Evolutionary conservation across 2,797 vertebrate genomes (phyloP), one percentile per base, ranked within the genome.

Genomic region (Anabacerthia variegaticeps): DNA sequence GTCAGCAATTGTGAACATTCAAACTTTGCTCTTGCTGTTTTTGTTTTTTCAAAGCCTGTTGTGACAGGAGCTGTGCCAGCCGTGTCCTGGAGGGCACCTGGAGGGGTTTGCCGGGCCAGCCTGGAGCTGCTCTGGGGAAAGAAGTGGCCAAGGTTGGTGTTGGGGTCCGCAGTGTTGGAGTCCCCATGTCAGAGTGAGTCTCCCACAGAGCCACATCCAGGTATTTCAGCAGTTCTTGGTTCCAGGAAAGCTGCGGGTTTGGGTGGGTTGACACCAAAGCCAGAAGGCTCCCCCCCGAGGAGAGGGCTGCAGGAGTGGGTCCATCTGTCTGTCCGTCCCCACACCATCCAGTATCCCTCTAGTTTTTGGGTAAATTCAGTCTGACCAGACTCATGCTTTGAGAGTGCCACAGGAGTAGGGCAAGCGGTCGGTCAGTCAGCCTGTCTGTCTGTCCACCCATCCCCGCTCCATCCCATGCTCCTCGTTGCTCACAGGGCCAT

Each of bases 61-160:
- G 12, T 6, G 1, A 6, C 34, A 28, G 43, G 4, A 24, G 43
- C 16, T 2, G 0, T 0, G 19, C 10, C 27, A 46, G 14, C 23
- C 2, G 5, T 22, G 41, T 24, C n/a, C 65, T 7, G 59, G 23
- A 62, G 34, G 7, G 10, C 6, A 14, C 27, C 18, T 2, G 30
- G 14, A 12, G 26, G n/a, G 32, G 4, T 18, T 43, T n/a, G n/a
- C 3, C 3, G 56, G 34, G 34, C 49, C 32, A 22, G 30, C 5
- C 27, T 19, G 10, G 46, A 44, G 30, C 12, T 55, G 21, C 27
- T 17, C 6, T 18, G 44, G 32, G 51, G 41, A 54, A 48, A 37
- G 19, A 82, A 11, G 12, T 27, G 61, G 23, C 36, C 23, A 19
- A 6, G 62, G 26, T 1, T 41, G 48, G 18, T 20, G 52, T 5